phyloP scores from a whole-genome alignment of 2,113 vertebrate genomes.

The Anhinga anhinga region DNA sequence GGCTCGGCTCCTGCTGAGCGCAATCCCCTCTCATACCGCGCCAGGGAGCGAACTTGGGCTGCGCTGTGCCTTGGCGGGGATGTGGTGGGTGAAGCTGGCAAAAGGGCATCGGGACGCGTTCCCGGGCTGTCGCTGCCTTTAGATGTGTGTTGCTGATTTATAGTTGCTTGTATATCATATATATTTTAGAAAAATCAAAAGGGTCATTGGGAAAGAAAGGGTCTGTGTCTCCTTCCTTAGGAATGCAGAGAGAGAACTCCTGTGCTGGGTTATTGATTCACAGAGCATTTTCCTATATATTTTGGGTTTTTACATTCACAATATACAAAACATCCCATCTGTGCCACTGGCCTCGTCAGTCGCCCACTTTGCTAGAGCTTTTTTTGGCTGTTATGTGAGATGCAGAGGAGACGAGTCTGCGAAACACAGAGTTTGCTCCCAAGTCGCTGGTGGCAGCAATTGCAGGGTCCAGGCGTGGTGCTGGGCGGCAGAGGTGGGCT shows the following conservation, averaged over 20 bases:
- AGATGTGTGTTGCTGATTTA: background rate
- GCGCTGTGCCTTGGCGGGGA: background rate
- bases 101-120: fast-evolving
- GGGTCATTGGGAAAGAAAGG: background rate
- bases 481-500: background rate
- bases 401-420: background rate
- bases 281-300: fast-evolving
- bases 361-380: fast-evolving
- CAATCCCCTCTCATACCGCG: fast-evolving
- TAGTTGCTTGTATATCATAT: too few relatives aligned
- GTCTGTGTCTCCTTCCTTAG: background rate
- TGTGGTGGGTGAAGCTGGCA: background rate
- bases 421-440: background rate
- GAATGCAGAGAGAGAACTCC: background rate
- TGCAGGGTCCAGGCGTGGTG: fast-evolving
- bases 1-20: background rate
- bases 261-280: background rate
- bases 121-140: background rate
- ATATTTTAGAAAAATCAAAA: background rate
- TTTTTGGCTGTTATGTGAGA: background rate
- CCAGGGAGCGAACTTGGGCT: too few relatives aligned
- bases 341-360: background rate
- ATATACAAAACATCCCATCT: background rate
- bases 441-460: fast-evolving
- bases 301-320: background rate